Conservation (phyloP, 2,797 vertebrate species). For the Pygocentrus nattereri region DNA sequence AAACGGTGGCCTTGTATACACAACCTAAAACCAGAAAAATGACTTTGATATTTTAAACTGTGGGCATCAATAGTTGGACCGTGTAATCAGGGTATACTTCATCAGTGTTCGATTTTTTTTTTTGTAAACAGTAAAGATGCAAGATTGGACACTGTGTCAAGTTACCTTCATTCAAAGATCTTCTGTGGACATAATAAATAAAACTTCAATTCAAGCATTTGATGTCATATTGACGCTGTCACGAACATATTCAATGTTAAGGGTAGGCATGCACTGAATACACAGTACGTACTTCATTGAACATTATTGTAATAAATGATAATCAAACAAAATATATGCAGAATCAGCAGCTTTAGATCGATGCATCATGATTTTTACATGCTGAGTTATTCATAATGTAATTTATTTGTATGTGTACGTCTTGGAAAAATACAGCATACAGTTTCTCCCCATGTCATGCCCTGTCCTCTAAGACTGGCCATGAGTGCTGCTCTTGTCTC, state of each 20-base stretch:
- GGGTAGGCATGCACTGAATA: no score
- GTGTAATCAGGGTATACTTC: no score
- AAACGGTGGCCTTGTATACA: constrained; percentile 28
- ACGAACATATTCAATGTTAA: no score
- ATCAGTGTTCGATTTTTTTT: no score
- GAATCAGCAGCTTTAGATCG: neutral
- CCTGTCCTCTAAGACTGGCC: constrained; percentile 73
- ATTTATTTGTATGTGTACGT: neutral
- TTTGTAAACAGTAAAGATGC: neutral
- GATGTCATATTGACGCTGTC: no score
- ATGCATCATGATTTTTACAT: neutral
- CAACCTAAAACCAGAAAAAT: constrained; percentile 43
- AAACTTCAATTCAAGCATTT: constrained; percentile 59
- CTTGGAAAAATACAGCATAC: neutral
- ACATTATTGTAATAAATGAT: neutral
- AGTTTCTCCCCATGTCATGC: constrained; percentile 7
- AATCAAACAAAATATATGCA: neutral
- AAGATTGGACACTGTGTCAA: neutral
- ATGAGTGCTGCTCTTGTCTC: constrained; percentile 74
- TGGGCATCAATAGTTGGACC: neutral
- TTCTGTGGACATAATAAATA: neutral
- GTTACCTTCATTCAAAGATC: neutral
- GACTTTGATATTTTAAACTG: constrained; percentile 41
- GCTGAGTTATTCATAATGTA: constrained; percentile 26
- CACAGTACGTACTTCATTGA: neutral